Percentiles rank a stretch among this genome's conserved stretches.
Conservation (phyloP, 2,888 invertebrate species). For the Cephus rjabovi region DNA sequence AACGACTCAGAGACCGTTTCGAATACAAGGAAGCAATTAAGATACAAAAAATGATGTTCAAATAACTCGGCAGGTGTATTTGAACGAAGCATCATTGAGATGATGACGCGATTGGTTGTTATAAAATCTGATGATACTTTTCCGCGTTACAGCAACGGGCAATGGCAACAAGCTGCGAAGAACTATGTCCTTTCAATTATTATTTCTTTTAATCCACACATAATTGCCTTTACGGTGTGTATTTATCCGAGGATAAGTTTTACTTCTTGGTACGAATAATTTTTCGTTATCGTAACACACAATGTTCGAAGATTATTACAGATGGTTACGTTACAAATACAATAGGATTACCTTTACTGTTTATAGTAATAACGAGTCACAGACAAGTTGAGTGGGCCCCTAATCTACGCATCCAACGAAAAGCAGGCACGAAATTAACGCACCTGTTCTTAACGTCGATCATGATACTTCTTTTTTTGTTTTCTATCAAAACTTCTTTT, state of each 20-base stretch:
- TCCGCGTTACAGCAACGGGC: not conserved
- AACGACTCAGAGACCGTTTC: not conserved
- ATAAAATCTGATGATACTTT: conserved; percentile 9
- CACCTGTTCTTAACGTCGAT: conserved; percentile 32
- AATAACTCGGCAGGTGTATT: not conserved
- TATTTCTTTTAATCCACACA: not conserved
- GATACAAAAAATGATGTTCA: conserved; percentile 4
- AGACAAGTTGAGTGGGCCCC: conserved; percentile 58
- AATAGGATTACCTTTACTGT: conserved; percentile 34
- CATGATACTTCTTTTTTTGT: conserved; percentile 34
- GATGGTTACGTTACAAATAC: conserved; percentile 38
- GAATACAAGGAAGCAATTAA: conserved; percentile 14
- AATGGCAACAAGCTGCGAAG: not conserved
- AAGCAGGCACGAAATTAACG: conserved; percentile 40
- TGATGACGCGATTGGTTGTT: not conserved
- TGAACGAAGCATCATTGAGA: not conserved
- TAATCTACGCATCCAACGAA: conserved; percentile 52
- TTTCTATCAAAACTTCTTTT: conserved; percentile 16
- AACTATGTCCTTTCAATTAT: not conserved
- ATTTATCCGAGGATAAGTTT: not conserved
- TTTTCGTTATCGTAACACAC: conserved; percentile 32
- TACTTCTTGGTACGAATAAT: conserved; percentile 3
- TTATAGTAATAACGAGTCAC: conserved; percentile 39
- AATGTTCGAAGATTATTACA: conserved; percentile 38
- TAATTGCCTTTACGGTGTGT: not conserved